A percentile compares a stretch with the other conserved stretches of the same genome.
Conservation (phyloP, 92 coral and sea anemone species). For the Palythoa caribaeorum region DNA sequence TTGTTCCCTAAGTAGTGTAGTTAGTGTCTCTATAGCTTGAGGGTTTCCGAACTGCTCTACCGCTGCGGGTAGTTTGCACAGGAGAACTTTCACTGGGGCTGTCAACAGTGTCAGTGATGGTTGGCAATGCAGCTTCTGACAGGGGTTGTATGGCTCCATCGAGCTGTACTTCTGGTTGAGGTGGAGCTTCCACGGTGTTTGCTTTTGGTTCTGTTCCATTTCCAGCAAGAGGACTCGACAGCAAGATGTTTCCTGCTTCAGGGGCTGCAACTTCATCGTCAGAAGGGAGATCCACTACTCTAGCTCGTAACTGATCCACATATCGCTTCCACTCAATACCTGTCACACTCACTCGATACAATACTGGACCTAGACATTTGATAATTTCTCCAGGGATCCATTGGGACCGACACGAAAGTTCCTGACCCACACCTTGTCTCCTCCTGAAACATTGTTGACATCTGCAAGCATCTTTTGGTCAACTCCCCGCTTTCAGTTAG, state of each 20-base stretch:
- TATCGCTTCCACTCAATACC: constrained; percentile 26
- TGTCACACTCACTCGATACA: constrained; percentile 22
- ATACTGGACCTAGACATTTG: constrained; percentile 21
- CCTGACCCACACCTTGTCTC: constrained; percentile 29
- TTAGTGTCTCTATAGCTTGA: neutral
- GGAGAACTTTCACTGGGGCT: constrained; percentile 1
- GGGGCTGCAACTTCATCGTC: neutral
- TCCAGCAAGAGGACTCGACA: constrained; percentile 8
- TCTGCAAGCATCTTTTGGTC: constrained; percentile 42
- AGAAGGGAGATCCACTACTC: constrained; percentile 23
- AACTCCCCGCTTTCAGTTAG: constrained; percentile 42
- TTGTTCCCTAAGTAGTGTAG: no score
- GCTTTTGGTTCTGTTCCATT: constrained; percentile 10
- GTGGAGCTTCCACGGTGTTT: constrained; percentile 13
- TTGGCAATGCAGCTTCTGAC: constrained; percentile 8
- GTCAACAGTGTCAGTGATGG: constrained; percentile 18
- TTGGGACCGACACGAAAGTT: neutral
- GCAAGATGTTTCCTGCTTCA: constrained; percentile 13
- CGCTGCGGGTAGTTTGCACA: neutral
- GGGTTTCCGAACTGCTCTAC: constrained; percentile 1
- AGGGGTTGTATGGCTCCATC: constrained; percentile 3
- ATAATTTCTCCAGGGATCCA: constrained; percentile 26
- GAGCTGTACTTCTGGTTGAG: constrained; percentile 27
- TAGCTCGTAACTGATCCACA: constrained; percentile 8
- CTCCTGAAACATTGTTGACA: constrained; percentile 3